Conservation (phyloP, 2,113 vertebrate genomes). For the Mus spicilegus region DNA sequence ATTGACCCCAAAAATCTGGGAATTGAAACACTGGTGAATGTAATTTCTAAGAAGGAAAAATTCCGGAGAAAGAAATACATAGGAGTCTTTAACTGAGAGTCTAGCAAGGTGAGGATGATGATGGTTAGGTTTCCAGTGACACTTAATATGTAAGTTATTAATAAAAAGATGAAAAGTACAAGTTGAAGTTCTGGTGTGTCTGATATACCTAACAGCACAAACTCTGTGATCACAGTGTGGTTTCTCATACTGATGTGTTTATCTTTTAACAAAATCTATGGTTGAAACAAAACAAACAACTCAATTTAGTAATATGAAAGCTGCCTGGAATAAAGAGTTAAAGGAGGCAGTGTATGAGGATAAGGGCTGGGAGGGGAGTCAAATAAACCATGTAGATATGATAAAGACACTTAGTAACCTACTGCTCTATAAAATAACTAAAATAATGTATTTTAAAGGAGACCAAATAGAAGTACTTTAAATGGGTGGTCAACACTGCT, state of each 20-base stretch:
- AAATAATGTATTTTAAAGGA: not conserved
- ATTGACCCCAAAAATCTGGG: too few species aligned
- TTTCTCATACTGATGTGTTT: not conserved
- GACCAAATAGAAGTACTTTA: not conserved
- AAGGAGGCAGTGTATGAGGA: not conserved
- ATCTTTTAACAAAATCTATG: not conserved
- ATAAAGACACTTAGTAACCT: not conserved
- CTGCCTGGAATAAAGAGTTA: not conserved
- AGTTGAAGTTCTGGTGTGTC: not conserved
- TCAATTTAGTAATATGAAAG: not conserved
- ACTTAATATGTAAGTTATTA: slow-evolving; percentile 44
- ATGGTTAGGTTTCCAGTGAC: slow-evolving; percentile 46
- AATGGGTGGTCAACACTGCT: not conserved
- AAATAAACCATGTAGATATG: not conserved
- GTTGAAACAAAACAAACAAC: not conserved
- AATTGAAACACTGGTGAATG: too few species aligned
- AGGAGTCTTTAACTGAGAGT: slow-evolving; percentile 48
- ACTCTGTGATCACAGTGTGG: not conserved
- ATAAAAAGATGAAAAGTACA: slow-evolving; percentile 52
- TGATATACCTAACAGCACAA: slow-evolving; percentile 20
- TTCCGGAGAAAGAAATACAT: not conserved
- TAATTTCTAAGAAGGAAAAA: not conserved
- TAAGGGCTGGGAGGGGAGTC: not conserved
- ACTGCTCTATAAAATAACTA: not conserved
- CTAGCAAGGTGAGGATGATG: slow-evolving; percentile 21